Evolutionary conservation across 2,113 vertebrate species (phyloP), one percentile per base, ranked within the genome.

Genomic region (Sitta europaea): DNA sequence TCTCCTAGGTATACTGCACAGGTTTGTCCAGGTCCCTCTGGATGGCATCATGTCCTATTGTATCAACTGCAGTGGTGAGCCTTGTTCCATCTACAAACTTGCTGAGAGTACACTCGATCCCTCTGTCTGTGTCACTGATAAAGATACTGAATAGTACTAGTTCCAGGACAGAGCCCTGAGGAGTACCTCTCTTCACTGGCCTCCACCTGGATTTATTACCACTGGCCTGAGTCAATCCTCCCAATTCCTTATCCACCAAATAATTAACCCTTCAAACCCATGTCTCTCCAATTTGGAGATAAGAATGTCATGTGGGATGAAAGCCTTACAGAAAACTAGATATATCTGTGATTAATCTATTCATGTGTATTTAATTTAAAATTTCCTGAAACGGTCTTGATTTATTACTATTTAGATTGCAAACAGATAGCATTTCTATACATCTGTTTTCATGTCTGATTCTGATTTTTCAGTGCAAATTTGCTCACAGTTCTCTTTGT

Each of bases 21-120:
- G 8, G 16, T 38, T 72, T 73, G 15, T 74, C 15, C n/a, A 25
- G 3, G 28, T 66, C 3, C 5, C 24, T 47, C 28, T 59, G 45
- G 38, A 14, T 40, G 24, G 13, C 13, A 29, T 45, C 13, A 5
- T 43, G 9, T 59, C 23, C 28, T 53, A 1, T 5, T 8, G 7
- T 25, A 28, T 29, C 61, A 66, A 4, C 45, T 58, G 51, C 43
- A 12, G 19, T 72, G 43, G 36, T 51, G 33, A 43, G 7, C 10
- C 43, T 50, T 0, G 0, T 43, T 12, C 36, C 36, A 45, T n/a
- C 43, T 81, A 38, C 45, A 38, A 21, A 74, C 28, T 10, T 21
- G 24, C 61, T 53, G 38, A 53, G 38, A 16, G 7, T 6, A 2
- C 45, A 20, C 23, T 74, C 0, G 0, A n/a, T 25, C 24, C n/a